Evolutionary conservation across 2,113 vertebrate genomes (phyloP).

Genomic region (Stegostoma tigrinum): DNA sequence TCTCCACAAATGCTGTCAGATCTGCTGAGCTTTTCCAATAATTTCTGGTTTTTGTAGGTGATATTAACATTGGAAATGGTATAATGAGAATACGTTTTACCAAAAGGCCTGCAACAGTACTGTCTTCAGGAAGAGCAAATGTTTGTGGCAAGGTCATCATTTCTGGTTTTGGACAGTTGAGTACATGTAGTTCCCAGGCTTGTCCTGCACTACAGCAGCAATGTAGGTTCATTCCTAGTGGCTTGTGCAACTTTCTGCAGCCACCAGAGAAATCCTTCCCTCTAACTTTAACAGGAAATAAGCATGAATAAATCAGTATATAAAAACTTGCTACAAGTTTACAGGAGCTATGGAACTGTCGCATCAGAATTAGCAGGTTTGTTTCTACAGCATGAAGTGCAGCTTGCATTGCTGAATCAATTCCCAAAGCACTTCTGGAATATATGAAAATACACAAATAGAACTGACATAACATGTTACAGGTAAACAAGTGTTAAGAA

Average conservation of each 20-base stretch:
- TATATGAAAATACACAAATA: not conserved
- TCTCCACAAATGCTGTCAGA: too few species aligned
- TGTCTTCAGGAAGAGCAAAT: not conserved
- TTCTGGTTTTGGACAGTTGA: not conserved
- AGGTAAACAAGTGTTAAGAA: not conserved
- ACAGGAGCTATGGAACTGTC: not conserved
- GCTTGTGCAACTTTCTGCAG: not conserved
- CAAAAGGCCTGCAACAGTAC: not conserved
- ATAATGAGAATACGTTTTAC: not conserved
- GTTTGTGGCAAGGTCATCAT: not conserved
- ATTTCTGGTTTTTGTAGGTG: not conserved
- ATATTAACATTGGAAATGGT: not conserved
- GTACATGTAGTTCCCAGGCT: not conserved
- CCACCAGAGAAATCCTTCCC: not conserved
- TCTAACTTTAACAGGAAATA: not conserved
- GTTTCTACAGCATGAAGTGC: not conserved
- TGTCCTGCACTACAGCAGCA: not conserved
- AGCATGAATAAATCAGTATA: not conserved
- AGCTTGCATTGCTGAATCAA: not conserved
- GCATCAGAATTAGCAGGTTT: not conserved
- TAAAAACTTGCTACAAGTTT: not conserved
- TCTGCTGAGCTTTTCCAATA: too few species aligned
- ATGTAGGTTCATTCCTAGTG: not conserved
- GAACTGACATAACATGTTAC: not conserved
- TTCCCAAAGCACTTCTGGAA: not conserved